Conservation (phyloP, 2,113 vertebrate genomes). For the Leucoraja erinaceus region DNA sequence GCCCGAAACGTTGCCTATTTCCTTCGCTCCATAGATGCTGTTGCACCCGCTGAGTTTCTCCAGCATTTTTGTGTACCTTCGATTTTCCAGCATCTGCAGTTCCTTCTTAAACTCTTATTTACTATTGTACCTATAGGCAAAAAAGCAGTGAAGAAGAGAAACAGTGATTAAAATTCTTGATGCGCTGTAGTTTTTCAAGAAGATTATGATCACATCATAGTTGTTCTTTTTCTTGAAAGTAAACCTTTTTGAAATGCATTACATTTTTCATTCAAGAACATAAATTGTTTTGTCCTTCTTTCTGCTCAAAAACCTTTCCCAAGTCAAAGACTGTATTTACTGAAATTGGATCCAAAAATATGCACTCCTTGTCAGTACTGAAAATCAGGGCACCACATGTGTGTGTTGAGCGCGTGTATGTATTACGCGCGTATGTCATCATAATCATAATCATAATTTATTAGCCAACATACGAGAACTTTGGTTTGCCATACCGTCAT, state of each 20-base stretch:
- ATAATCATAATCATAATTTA: too few relatives aligned
- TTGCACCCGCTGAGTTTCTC: too few relatives aligned
- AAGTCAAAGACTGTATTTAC: not conserved
- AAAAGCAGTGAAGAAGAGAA: not conserved
- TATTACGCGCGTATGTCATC: too few relatives aligned
- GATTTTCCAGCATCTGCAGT: too few relatives aligned
- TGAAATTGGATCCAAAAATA: conserved; percentile 5
- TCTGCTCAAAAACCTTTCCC: not conserved
- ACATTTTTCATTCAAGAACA: not conserved
- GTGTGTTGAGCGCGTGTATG: too few relatives aligned
- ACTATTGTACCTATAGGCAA: not conserved
- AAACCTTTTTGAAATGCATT: not conserved
- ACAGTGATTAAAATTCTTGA: not conserved
- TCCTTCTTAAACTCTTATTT: too few relatives aligned
- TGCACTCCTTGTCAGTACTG: not conserved
- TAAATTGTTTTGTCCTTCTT: not conserved
- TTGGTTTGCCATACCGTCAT: too few relatives aligned
- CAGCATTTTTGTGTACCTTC: too few relatives aligned
- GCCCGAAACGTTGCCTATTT: too few relatives aligned
- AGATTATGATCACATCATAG: not conserved
- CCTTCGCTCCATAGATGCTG: too few relatives aligned
- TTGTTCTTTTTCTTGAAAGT: not conserved
- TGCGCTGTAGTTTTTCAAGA: not conserved
- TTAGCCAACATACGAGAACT: too few relatives aligned
- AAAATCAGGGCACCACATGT: not conserved